Base-by-base conservation (phyloP, 2,888 invertebrate genomes). In the Hetaerina titia region DNA sequence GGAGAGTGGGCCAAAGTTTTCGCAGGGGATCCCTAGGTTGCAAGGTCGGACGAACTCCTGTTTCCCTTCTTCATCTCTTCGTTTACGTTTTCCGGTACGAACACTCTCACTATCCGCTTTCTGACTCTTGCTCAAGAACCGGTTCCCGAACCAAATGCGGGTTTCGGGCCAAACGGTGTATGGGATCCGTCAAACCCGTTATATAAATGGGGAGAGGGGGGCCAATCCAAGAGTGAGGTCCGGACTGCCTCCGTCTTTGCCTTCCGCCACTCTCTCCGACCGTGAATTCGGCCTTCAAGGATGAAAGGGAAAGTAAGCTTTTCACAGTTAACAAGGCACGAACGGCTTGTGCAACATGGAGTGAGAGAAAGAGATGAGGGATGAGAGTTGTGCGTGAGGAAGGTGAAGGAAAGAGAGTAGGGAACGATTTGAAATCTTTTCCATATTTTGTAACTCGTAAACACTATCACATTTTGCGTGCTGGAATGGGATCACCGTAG, bases 271-370 rank as follows among this genome's bases (percentile, higher is more conserved):
- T 92, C 92, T 56, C 89, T 69, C n/a, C 45, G 92, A 64, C 92
- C 92, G 45, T 92, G 92, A 92, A 92, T 92, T 69, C 69, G 13
- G 60, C 69, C 45, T 92, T 92, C 92, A 92, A 92, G 92, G 92
- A 92, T 92, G 92, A 92, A 92, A 92, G 64, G 64, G 92, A 92
- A 92, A 92, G 92, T 69, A 22, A 2, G 25, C 22, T 81, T 45
- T 45, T 45, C 45, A 45, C 45, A 45, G 45, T 45, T 45, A 45
- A 45, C 45, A 45, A 13, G 81, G 81, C 25, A 81, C 81, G 81
- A 31, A 15, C 25, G 81, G 13, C 25, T 81, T 81, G 25, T 25
- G 81, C 4, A 81, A 81, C 1, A 69, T 0, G 5, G 15, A 13
- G n/a, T 22, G 69, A 2, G 22, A 31, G 11, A 19, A 8, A 7